These are phyloP conservation scores for Melipona quadrifasciata DNA, from an alignment of 1,140 invertebrate species.

Conservation along the genomic window DNA sequence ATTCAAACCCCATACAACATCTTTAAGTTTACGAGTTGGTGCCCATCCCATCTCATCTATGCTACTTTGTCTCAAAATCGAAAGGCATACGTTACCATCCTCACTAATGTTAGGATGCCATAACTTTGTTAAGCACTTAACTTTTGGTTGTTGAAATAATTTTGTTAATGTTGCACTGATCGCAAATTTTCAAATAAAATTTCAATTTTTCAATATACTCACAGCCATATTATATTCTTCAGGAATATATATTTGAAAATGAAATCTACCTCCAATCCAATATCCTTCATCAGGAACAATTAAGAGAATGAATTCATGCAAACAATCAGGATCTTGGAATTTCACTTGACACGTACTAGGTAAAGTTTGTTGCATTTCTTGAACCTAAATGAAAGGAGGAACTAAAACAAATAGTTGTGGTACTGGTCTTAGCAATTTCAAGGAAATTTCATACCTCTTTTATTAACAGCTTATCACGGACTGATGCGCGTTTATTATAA, in stretches of 20 bases:
- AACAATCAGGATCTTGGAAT: slow-evolving; percentile 91
- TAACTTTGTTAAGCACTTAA: slow-evolving; percentile 94
- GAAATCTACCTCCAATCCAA: slow-evolving; percentile 93
- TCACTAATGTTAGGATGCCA: slow-evolving; percentile 99
- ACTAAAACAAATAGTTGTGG: slow-evolving; percentile 6
- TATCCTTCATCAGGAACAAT: slow-evolving; percentile 94
- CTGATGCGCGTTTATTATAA: slow-evolving; percentile 86
- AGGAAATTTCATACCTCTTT: slow-evolving; percentile 85
- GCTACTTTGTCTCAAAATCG: slow-evolving; percentile 93
- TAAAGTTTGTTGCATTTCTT: slow-evolving; percentile 94
- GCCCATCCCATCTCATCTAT: slow-evolving; percentile 98
- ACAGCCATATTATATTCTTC: slow-evolving; percentile 98
- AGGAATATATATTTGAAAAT: slow-evolving; percentile 92
- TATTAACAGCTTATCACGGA: slow-evolving; percentile 92
- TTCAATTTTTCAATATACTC: slow-evolving; percentile 65
- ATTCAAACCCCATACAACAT: slow-evolving; percentile 97
- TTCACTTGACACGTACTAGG: slow-evolving; percentile 90
- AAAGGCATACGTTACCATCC: slow-evolving; percentile 97
- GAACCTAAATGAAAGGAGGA: slow-evolving; percentile 83
- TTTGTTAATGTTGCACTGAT: slow-evolving; percentile 12
- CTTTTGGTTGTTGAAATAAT: slow-evolving; percentile 92
- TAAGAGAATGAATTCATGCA: slow-evolving; percentile 90
- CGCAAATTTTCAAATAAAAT: slow-evolving; percentile 10
- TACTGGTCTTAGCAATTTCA: slow-evolving; percentile 14
- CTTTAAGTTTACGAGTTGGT: slow-evolving; percentile 94